Percentiles rank a stretch among this genome's conserved stretches.
phyloP scores from a whole-genome alignment of 2,888 invertebrate species.

The Philonicus albiceps region DNA sequence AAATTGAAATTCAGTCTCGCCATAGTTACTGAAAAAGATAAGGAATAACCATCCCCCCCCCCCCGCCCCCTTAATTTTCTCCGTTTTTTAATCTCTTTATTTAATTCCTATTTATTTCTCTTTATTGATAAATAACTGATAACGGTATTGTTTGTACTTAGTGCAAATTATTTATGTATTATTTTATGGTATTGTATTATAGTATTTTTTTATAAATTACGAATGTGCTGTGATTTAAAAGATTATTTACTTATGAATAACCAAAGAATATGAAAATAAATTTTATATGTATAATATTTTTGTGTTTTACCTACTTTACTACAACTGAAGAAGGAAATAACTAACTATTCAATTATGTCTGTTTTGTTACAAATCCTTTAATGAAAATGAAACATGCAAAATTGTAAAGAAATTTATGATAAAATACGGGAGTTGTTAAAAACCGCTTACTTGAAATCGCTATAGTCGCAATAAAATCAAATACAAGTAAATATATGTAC shows the following conservation, averaged over 20 bases:
- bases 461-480: too few relatives aligned
- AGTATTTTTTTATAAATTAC: not conserved
- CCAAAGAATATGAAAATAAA: not conserved
- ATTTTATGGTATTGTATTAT: not conserved
- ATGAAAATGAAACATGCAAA: too few relatives aligned
- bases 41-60: too few relatives aligned
- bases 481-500: too few relatives aligned
- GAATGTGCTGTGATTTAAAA: not conserved
- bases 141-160: not conserved
- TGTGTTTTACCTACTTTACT: not conserved
- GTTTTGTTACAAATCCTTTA: too few relatives aligned
- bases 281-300: not conserved
- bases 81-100: not conserved
- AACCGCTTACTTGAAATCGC: too few relatives aligned
- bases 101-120: not conserved
- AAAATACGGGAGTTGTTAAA: too few relatives aligned
- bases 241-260: not conserved
- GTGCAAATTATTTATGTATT: not conserved
- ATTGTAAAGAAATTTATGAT: too few relatives aligned
- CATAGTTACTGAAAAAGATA: slow-evolving; percentile 53
- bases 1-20: slow-evolving; percentile 51
- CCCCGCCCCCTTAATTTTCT: too few relatives aligned
- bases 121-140: not conserved
- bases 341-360: too few relatives aligned
- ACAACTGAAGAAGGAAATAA: not conserved